Base-by-base conservation (phyloP, 2,113 vertebrate genomes). In the Halichoeres trimaculatus region DNA sequence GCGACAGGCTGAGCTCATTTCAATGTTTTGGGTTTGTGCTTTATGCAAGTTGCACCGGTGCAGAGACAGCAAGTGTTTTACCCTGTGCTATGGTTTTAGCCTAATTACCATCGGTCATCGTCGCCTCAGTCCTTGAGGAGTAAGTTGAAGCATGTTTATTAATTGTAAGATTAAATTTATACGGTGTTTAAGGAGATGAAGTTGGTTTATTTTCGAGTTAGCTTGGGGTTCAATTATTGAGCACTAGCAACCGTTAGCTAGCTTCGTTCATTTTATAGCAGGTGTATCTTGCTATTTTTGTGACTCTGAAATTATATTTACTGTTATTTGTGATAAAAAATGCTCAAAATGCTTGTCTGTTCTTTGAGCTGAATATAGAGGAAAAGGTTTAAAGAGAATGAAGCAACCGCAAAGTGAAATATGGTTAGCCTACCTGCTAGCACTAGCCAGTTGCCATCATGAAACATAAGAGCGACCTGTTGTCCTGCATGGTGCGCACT, bases 381-480 rank as follows among this genome's bases (percentile, higher is more conserved):
- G 26, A 8, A 36, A 51, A 4, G 22, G 38, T 20, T 30, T 14
- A 13, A 19, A 60, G 43, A 1, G 40, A 54, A 19, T 2, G 7
- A 36, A 11, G 5, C 2, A 54, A 35, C 13, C 10, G 9, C 30
- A 70, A 62, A 26, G 65, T 56, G 24, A n/a, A 56, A 61, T 70
- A 38, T 77, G 66, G 70, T 74, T 85, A 81, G 77, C 76, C 17
- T 16, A 2, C 13, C 0, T 50, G 87, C 79, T 89, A 85, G 43
- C 61, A 35, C 11, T 74, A 84, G 85, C 86, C 51, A 71, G 57
- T 63, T 80, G 53, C 70, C 56, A 55, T 70, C 59, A 19, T 55
- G 81, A 67, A 77, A 83, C 48, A 36, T 22, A 70, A 84, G 80
- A 76, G 59, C 56, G 75, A 87, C 88, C 83, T 87, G 89, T 85